Evolutionary conservation across 2,797 vertebrate species (phyloP), one percentile per base, ranked within the genome.

Genomic region (Lacerta bilineata): DNA sequence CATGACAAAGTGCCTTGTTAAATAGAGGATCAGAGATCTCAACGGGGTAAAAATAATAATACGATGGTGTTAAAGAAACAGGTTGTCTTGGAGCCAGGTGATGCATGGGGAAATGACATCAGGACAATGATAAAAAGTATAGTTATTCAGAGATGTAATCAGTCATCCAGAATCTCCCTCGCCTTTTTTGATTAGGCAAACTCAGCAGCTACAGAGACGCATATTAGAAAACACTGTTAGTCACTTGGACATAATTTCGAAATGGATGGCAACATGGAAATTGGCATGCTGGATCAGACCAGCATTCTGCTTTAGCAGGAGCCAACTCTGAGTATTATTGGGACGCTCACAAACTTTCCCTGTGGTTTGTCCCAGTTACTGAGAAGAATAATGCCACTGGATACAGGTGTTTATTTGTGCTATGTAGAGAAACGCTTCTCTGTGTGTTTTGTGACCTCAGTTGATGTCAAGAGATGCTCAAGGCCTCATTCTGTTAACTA

Each of bases 121-220:
- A 6, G 55, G n/a, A 20, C n/a, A 81, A 2, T 27, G 55, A 80
- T 80, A 43, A 88, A 72, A 66, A 84, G 84, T 79, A 36, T 50
- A 84, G 86, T 90, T 59, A 75, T 80, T 78, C 72, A 90, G 80
- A 86, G 86, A 74, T 39, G 80, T 66, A 85, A 59, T 78, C 91
- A 90, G 29, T 88, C 43, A 77, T 69, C 81, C 85, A 27, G 85
- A 93, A 55, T 27, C 2, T 20, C 50, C 91, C 71, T 91, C 90
- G 88, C 13, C n/a, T 86, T 88, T 86, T 87, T 91, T 91, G 80
- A 86, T 88, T 82, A 87, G 87, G 90, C 93, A 91, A 93, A 87
- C 23, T 89, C 90, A 93, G 72, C 69, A 43, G 66, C 43, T 90
- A 50, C 59, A 88, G 86, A 91, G 90, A 25, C 90, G 64, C 87